phyloP scores from a whole-genome alignment of 2,888 invertebrate species.

The Plagodis dolabraria region DNA sequence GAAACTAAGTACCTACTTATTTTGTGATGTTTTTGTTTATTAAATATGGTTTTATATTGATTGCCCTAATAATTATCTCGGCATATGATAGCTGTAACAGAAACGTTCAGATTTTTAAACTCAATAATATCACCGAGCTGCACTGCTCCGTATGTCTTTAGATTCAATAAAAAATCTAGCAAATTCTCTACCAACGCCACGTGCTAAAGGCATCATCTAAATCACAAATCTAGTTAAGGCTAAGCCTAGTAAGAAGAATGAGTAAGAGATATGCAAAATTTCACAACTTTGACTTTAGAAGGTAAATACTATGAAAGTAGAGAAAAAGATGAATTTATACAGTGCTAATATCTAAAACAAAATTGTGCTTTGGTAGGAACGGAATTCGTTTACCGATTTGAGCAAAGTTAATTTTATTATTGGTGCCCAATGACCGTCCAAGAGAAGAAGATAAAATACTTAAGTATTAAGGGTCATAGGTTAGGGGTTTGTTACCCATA shows the following conservation, averaged over 20 bases:
- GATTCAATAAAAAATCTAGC: constrained; percentile 32
- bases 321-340: constrained; percentile 32
- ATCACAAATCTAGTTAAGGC: constrained; percentile 75
- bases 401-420: constrained; percentile 51
- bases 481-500: background rate
- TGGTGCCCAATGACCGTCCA: background rate
- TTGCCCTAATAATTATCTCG: too few relatives aligned
- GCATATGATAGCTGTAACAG: too few relatives aligned
- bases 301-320: constrained; percentile 25
- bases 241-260: constrained; percentile 66
- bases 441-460: background rate
- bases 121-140: background rate
- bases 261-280: constrained; percentile 76
- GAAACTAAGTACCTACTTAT: too few relatives aligned
- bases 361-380: constrained; percentile 63
- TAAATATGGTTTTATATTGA: too few relatives aligned
- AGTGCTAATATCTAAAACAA: constrained; percentile 44
- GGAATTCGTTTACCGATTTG: constrained; percentile 64
- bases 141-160: constrained; percentile 7
- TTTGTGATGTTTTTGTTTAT: too few relatives aligned
- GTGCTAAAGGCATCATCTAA: constrained; percentile 80
- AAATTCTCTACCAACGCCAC: constrained; percentile 49
- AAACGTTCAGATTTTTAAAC: background rate
- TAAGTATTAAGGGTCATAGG: too few relatives aligned
- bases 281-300: constrained; percentile 64